phyloP scores from a whole-genome alignment of 2,113 vertebrate species.

The Planiliza haematocheilus region DNA sequence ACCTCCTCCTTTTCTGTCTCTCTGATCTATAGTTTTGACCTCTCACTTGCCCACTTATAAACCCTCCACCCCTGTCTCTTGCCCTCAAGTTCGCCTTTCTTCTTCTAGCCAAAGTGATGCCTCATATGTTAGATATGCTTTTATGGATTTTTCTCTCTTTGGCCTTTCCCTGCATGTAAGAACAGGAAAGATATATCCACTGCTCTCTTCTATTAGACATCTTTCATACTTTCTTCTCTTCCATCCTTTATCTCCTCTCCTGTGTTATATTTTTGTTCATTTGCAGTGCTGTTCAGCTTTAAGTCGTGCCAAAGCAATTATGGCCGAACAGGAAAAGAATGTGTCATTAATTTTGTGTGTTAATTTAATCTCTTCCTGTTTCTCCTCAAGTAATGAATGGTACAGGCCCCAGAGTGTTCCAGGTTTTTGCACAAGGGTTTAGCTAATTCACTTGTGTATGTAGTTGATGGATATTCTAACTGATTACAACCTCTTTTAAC shows the following conservation, averaged over 20 bases:
- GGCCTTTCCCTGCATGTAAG: slow-evolving; percentile 45
- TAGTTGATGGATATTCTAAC: slow-evolving; percentile 14
- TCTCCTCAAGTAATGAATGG: slow-evolving; percentile 24
- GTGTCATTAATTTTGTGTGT: slow-evolving; percentile 55
- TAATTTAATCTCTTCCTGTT: slow-evolving; percentile 58
- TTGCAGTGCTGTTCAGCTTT: slow-evolving; percentile 12
- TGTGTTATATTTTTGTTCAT: slow-evolving; percentile 29
- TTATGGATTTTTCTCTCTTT: slow-evolving; percentile 43
- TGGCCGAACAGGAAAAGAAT: slow-evolving; percentile 43
- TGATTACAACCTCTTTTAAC: slow-evolving; percentile 7
- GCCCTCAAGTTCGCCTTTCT: slow-evolving; percentile 22
- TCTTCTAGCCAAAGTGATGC: not conserved
- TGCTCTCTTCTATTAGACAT: slow-evolving; percentile 1
- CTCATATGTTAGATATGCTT: slow-evolving; percentile 53
- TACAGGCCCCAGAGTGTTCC: slow-evolving; percentile 13
- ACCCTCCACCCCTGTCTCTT: slow-evolving; percentile 14
- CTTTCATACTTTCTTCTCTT: slow-evolving; percentile 13
- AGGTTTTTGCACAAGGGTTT: slow-evolving; percentile 12
- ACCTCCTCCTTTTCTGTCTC: slow-evolving; percentile 1
- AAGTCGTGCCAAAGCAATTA: slow-evolving; percentile 69
- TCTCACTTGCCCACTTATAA: slow-evolving; percentile 23
- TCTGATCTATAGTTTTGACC: slow-evolving; percentile 54
- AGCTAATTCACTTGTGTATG: slow-evolving; percentile 15
- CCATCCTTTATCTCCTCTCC: slow-evolving; percentile 8
- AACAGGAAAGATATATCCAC: slow-evolving; percentile 23